phyloP scores from a whole-genome alignment of 2,113 vertebrate genomes.

The Pteruthius melanotis region DNA sequence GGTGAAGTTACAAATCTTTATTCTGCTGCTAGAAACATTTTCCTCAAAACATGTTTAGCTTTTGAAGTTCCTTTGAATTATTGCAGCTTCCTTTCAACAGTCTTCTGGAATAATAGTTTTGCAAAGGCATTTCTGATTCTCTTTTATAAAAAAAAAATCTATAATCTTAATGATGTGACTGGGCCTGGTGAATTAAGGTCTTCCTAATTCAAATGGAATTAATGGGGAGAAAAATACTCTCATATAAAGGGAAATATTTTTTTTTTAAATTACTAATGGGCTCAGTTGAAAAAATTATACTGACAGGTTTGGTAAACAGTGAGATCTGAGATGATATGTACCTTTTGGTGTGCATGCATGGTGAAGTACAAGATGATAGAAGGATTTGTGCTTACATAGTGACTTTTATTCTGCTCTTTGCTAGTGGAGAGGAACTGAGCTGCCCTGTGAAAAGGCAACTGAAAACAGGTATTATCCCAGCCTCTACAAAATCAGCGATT shows the following conservation, averaged over 20 bases:
- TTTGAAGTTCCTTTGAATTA: background rate
- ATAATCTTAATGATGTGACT: background rate
- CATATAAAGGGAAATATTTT: background rate
- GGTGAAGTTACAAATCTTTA: background rate
- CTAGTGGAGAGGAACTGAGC: background rate
- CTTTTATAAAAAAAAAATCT: background rate
- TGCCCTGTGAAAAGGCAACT: background rate
- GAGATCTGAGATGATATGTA: background rate
- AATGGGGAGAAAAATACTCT: background rate
- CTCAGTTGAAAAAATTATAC: background rate
- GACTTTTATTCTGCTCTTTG: slow-evolving; percentile 43
- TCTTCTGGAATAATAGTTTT: background rate
- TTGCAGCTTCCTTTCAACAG: background rate
- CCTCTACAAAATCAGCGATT: background rate
- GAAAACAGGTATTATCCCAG: background rate
- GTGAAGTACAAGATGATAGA: background rate
- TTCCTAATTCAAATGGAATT: background rate
- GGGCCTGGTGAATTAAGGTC: background rate
- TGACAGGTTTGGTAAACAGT: background rate
- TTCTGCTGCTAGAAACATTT: background rate
- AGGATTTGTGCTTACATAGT: background rate
- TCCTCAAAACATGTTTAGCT: background rate
- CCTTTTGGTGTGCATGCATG: background rate
- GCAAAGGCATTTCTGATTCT: background rate
- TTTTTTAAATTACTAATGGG: background rate